A percentile compares a stretch with the other conserved stretches of the same genome.
Conservation (phyloP, 1,140 invertebrate genomes). For the Orchesella cincta region DNA sequence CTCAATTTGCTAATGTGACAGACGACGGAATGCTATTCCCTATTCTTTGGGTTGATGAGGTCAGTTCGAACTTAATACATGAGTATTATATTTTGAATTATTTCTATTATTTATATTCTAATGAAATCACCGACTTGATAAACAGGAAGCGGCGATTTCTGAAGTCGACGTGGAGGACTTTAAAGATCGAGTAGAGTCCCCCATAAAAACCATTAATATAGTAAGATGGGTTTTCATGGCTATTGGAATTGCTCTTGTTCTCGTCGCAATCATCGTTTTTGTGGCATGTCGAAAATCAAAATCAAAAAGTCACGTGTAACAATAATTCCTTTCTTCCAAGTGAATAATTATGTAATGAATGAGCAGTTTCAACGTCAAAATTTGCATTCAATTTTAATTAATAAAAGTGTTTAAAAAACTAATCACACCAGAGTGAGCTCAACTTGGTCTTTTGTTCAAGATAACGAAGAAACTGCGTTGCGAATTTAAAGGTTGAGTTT, state of each 20-base stretch:
- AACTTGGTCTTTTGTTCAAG: no score
- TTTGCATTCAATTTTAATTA: no score
- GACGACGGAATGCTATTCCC: neutral
- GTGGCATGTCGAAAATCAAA: neutral
- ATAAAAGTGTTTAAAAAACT: no score
- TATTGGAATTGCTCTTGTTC: neutral
- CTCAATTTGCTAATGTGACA: neutral
- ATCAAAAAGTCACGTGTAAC: no score
- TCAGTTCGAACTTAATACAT: neutral
- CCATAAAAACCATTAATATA: neutral
- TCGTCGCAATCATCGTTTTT: neutral
- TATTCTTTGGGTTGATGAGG: conserved; percentile 5
- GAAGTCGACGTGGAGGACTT: neutral
- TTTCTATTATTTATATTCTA: neutral
- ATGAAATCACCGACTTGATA: neutral
- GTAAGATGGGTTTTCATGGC: neutral
- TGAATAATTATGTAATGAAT: no score
- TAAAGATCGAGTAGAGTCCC: neutral
- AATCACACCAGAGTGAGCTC: no score
- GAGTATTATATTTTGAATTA: neutral
- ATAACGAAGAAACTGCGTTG: no score
- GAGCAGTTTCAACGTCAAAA: no score
- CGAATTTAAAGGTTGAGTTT: no score
- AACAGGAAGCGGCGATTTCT: neutral
- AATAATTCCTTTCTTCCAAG: no score